These are phyloP conservation scores for Tragelaphus imberbis DNA, from an alignment of 2,113 vertebrate species.

Conservation along the genomic window DNA sequence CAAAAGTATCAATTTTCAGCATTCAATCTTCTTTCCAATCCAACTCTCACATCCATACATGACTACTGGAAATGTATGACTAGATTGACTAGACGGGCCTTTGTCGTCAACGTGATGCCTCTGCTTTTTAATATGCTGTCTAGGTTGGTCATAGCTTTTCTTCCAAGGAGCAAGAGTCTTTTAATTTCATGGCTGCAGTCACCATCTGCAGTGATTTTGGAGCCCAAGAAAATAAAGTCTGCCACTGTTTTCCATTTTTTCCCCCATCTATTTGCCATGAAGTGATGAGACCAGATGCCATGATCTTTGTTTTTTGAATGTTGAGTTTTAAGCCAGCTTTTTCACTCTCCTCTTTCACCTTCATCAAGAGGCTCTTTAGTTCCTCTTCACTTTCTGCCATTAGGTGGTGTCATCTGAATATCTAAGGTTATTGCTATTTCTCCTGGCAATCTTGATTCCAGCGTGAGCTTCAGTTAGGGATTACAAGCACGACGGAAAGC, in stretches of 20 bases:
- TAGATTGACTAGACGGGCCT: rapidly evolving
- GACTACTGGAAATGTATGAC: not conserved
- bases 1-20: not conserved
- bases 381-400: not conserved
- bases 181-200: not conserved
- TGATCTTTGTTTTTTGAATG: not conserved
- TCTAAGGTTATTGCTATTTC: not conserved
- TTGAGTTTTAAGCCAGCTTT: not conserved
- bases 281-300: not conserved
- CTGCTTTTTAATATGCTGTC: not conserved
- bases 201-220: not conserved
- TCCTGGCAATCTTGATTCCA: not conserved
- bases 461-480: not conserved
- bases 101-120: rapidly evolving
- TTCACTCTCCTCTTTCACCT: not conserved
- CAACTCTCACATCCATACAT: not conserved
- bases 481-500: not conserved
- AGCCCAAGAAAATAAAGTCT: not conserved
- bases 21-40: not conserved
- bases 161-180: not conserved
- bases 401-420: not conserved
- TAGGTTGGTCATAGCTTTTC: not conserved
- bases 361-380: not conserved
- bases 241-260: not conserved
- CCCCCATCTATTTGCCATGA: not conserved